Evolutionary conservation across 2,888 invertebrate species (phyloP), one percentile per base, ranked within the genome.

Genomic region (Oscheius myriophilus): DNA sequence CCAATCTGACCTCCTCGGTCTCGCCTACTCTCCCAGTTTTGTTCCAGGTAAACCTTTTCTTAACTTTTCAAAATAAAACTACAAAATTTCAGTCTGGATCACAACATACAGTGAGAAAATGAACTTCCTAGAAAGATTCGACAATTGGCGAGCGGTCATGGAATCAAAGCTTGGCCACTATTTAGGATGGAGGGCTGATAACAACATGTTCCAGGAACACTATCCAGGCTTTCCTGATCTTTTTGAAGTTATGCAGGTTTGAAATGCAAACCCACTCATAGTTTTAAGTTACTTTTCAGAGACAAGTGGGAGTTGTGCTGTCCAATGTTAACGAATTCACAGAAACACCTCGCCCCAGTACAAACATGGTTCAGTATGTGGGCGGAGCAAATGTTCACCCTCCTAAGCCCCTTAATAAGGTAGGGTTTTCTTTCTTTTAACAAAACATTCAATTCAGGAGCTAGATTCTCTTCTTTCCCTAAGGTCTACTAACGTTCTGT

Each of bases 281-380:
- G 14, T 63, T 63, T 16, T n/a, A 18, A 43, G 25, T n/a, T 16
- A n/a, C 2, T 25, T 39, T 63, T 39, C n/a, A 59, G 59, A 51
- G 43, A 26, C 43, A 59, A 41, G 39, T 49, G n/a, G 67, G 51
- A 9, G 23, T 67, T 14, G 59, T 67, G 46, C 45, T 67, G 21
- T 51, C 59, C 25, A 67, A 67, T 23, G 67, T 49, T 21, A 67
- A 67, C 9, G 67, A 67, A 49, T 67, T 67, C 51, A 59, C 67
- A 11, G 59, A 67, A 45, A 51, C 67, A n/a, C 59, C 67, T 16
- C 46, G 67, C 12, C 67, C 52, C 1, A 41, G 16, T 9, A 43
- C 51, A 1, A 67, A 42, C n/a, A 49, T 67, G 67, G 33, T 67
- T 16, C 58, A 67, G 33, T 59, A 51, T 39, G 54, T 67, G 2